Evolutionary conservation across 2,888 invertebrate species (phyloP).

Genomic region (Esperia sulphurella): DNA sequence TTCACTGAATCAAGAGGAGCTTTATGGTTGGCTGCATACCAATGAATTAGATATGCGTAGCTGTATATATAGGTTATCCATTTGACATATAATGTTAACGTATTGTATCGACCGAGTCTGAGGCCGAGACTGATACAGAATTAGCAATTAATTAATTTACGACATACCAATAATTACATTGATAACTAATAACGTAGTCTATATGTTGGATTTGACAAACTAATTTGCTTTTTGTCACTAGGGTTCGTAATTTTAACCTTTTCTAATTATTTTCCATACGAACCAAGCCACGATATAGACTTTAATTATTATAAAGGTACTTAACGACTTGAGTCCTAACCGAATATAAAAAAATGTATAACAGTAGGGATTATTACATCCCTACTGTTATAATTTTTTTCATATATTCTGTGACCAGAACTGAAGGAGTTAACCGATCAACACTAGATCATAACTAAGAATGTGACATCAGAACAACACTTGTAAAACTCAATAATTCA

Average conservation of each 20-base stretch:
- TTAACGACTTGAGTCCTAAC: too few relatives aligned
- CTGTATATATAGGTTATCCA: too few relatives aligned
- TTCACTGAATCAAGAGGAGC: conserved; percentile 29
- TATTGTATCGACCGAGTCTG: conserved; percentile 32
- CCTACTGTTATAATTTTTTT: too few relatives aligned
- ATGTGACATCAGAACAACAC: not conserved
- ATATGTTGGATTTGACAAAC: not conserved
- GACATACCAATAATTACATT: conserved; percentile 55
- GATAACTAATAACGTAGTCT: conserved; percentile 22
- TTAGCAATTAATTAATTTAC: conserved; percentile 71
- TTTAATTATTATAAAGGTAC: too few relatives aligned
- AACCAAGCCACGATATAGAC: too few relatives aligned
- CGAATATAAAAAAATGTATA: too few relatives aligned
- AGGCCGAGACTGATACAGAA: conserved; percentile 41
- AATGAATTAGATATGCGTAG: conserved; percentile 1
- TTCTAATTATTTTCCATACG: too few relatives aligned
- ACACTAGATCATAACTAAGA: too few relatives aligned
- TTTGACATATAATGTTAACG: not conserved
- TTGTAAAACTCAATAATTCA: not conserved
- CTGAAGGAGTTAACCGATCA: too few relatives aligned
- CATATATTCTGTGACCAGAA: too few relatives aligned
- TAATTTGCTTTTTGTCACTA: not conserved
- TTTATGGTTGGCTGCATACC: conserved; percentile 23
- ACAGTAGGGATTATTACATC: too few relatives aligned
- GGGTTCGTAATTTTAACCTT: too few relatives aligned